These are phyloP conservation scores for Holothuria leucospilota DNA, from an alignment of 53 echinoderm and acorn worm genomes.

Conservation along the genomic window DNA sequence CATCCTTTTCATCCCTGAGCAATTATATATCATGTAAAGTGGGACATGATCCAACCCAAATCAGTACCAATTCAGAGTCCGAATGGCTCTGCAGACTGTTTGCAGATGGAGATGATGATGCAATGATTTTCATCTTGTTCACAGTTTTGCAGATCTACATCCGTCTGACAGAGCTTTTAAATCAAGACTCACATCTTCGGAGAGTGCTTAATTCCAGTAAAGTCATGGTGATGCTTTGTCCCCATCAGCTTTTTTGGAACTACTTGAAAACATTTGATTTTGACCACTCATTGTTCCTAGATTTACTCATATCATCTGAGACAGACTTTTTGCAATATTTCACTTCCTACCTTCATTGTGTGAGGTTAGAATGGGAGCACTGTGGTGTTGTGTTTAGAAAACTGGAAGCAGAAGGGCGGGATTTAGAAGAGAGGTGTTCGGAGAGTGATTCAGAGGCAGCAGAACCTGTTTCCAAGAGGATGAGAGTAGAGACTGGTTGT, in stretches of 20 bases:
- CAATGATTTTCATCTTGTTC: slow-evolving; percentile 65
- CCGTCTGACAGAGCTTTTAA: background rate
- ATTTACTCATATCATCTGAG: slow-evolving; percentile 88
- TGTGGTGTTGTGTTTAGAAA: background rate
- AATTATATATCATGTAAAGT: too few relatives aligned
- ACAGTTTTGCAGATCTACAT: slow-evolving; percentile 19
- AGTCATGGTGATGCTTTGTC: slow-evolving; percentile 41
- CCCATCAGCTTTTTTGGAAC: slow-evolving; percentile 71
- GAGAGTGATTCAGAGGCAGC: background rate
- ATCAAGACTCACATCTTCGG: background rate
- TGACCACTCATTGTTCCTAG: slow-evolving; percentile 86
- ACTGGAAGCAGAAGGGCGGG: background rate
- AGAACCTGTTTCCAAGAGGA: background rate
- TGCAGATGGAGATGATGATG: slow-evolving; percentile 83
- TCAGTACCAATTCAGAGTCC: too few relatives aligned
- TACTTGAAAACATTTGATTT: slow-evolving; percentile 71
- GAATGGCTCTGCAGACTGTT: slow-evolving; percentile 77
- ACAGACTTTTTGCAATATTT: slow-evolving; percentile 83
- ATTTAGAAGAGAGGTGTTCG: background rate
- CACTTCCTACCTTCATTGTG: slow-evolving; percentile 70
- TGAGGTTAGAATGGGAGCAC: slow-evolving; percentile 65
- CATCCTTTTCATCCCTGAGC: too few relatives aligned
- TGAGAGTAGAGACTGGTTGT: background rate
- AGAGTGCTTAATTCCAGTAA: background rate
- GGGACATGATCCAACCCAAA: too few relatives aligned